A percentile compares a stretch with the other conserved stretches of the same genome.
phyloP scores from a whole-genome alignment of 2,113 vertebrate species.

The Nothobranchius kuhntae region DNA sequence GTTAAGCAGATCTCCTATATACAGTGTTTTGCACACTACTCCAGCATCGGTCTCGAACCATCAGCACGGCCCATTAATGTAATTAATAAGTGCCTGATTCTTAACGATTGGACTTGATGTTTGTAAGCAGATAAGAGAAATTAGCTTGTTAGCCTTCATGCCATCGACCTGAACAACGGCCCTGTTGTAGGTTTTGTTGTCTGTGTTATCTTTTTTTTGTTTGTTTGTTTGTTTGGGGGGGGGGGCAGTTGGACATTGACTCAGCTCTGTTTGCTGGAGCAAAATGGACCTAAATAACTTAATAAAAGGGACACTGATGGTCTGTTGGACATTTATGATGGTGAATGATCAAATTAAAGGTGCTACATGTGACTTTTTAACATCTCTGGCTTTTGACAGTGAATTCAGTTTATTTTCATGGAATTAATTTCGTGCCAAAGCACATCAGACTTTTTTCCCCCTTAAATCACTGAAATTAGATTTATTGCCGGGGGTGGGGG shows the following conservation, averaged over 20 bases:
- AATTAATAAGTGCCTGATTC: conserved; percentile 60
- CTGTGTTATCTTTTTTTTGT: neutral
- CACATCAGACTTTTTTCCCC: no score
- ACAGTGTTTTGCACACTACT: conserved; percentile 69
- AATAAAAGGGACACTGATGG: conserved; percentile 11
- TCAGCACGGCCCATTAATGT: conserved; percentile 33
- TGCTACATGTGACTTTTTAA: conserved; percentile 42
- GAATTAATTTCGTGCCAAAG: no score
- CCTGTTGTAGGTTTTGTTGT: conserved; percentile 13
- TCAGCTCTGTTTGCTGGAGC: conserved; percentile 10
- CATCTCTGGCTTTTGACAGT: neutral
- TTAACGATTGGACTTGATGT: conserved; percentile 18
- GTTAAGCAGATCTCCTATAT: conserved; percentile 46
- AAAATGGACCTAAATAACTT: conserved; percentile 51
- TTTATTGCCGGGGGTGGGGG: no score
- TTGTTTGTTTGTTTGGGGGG: neutral
- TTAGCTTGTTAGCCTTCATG: conserved; percentile 31
- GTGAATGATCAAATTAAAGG: conserved; percentile 36
- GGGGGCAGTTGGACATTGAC: neutral
- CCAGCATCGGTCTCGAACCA: conserved; percentile 31
- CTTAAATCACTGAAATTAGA: no score
- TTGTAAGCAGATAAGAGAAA: conserved; percentile 17
- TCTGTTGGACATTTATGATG: conserved; percentile 1
- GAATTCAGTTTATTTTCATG: no score
- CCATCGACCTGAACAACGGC: conserved; percentile 41